phyloP scores from a whole-genome alignment of 2,888 invertebrate species.

The Pandemis corylana region DNA sequence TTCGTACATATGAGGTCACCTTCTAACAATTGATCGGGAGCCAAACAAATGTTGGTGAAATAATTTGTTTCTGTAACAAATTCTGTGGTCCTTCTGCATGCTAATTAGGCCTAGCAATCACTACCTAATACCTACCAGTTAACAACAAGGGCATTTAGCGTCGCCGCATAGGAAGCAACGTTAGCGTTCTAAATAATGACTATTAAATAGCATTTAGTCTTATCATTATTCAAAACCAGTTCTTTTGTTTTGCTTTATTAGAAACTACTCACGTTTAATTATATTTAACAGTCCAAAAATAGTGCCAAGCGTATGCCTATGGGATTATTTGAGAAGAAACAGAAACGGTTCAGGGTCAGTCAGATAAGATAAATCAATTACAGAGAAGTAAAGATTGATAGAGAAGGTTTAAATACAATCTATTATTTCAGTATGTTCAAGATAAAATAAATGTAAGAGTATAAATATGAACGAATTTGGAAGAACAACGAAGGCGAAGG shows the following conservation, averaged over 20 bases:
- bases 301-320: background rate
- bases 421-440: background rate
- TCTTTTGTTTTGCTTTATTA: background rate
- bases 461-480: constrained; percentile 4
- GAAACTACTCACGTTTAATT: background rate
- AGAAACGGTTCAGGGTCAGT: background rate
- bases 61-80: constrained; percentile 24
- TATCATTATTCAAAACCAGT: background rate
- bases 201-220: constrained; percentile 1
- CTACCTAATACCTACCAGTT: constrained; percentile 25
- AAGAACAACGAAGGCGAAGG: constrained; percentile 12
- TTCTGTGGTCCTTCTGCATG: constrained; percentile 21
- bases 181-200: constrained; percentile 1
- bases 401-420: background rate
- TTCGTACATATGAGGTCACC: constrained; percentile 16
- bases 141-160: constrained; percentile 8
- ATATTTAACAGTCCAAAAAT: background rate
- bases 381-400: background rate
- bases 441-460: background rate
- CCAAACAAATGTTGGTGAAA: constrained; percentile 31
- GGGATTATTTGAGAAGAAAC: background rate
- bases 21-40: constrained; percentile 38
- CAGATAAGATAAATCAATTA: background rate
- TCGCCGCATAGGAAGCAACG: too few species aligned
- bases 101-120: constrained; percentile 17